Base-by-base conservation (phyloP, 2,888 invertebrate species). In the Diarsia rubi region DNA sequence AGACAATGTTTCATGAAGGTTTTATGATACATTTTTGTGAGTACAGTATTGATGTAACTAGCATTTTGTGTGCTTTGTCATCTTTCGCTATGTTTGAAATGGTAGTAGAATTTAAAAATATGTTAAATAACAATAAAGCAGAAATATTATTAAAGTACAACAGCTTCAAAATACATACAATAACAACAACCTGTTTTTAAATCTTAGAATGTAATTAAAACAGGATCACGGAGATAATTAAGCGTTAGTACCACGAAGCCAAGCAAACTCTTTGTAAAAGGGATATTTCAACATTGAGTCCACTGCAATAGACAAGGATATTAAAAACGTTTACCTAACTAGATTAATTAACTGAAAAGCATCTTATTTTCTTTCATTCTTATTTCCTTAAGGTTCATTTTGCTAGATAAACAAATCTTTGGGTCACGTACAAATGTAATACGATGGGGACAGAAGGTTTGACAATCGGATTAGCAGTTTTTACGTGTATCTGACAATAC, bases 361-460 rank as follows among this genome's bases (percentile, higher is more conserved):
- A 12, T 71, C 16, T 82, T 9, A 57, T 64, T 47, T 24, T 70
- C 21, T 16, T 27, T n/a, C 31, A 54, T 27, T n/a, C 31, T 27
- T 37, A 44, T 69, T 66, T 69, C 75, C 79, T 57, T 11, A 54
- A 79, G 49, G 37, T 12, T 42, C 27, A 0, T 31, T 21, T 31
- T 16, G 27, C 14, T 54, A 67, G 76, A 75, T 81, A 75, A 69
- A 81, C 68, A 74, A 81, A 81, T 64, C 31, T 27, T 52, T 6
- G 47, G 44, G 69, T 84, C 81, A 81, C 81, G 81, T 81, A 69
- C 82, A 1, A 49, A 52, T 66, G 69, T 75, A 84, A 81, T 81
- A 75, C 59, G 66, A 64, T 45, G 59, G 42, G 69, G 14, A 81
- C 85, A 85, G 69, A 85, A 85, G 85, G 82, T 82, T 64, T 11